Base-by-base conservation (phyloP, 2,888 invertebrate genomes). In the Acrobasis suavella region DNA sequence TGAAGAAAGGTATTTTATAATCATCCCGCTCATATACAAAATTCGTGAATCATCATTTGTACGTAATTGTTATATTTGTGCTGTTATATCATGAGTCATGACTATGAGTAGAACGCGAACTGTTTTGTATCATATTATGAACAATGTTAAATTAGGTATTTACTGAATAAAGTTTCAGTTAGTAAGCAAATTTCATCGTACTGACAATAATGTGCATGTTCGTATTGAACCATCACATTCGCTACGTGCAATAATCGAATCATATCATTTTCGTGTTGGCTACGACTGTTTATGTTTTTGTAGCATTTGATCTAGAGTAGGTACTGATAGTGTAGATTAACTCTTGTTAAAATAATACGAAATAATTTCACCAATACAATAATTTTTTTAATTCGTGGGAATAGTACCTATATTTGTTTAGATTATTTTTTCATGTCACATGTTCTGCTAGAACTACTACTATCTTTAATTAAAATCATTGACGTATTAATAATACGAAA, bases 191-290 rank as follows among this genome's bases (percentile, higher is more conserved):
- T 14, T 10, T 60, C 12, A 38, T 68, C 68, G 52, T 69, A 72
- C 72, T 65, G 77, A 78, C 78, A 78, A 77, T 78, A 78, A 77
- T 66, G 68, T 70, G 70, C 72, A 64, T 60, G 65, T 77, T 74
- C 58, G 51, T 61, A 32, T 60, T 63, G 55, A 58, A 58, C 64
- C 60, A 69, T 67, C 69, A 75, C 72, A 64, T 66, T 69, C 63
- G 70, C 66, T 61, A 56, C 50, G 63, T 70, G 78, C 75, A 78
- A 78, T 78, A 78, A 76, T 64, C 14, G 7, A 12, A 67, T 71
- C 78, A 78, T 79, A 79, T 79, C 78, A 79, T 76, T 74, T 72
- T 71, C 63, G 61, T 63, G 63, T 61, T 55, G 32, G 55, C 50
- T 62, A 49, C 38, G 37, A 17, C 8, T 37, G 59, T 37, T n/a